Conservation (phyloP, 2,113 vertebrate species). For the Pelodiscus sinensis region DNA sequence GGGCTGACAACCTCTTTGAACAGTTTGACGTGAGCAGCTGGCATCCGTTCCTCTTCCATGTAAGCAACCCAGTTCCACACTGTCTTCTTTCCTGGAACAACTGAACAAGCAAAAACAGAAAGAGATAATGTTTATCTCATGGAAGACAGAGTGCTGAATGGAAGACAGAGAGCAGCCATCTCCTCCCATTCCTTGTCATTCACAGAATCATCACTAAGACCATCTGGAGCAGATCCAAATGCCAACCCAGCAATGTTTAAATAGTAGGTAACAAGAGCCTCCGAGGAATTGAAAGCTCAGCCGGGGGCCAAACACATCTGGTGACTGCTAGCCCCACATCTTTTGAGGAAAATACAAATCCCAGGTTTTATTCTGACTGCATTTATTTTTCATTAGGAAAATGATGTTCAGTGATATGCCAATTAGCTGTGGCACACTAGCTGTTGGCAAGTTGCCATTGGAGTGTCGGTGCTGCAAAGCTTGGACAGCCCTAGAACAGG, state of each 20-base stretch:
- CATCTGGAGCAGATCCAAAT: not conserved
- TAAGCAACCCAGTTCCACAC: slow-evolving; percentile 91
- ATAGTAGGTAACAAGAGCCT: not conserved
- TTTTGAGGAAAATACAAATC: not conserved
- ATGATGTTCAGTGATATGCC: not conserved
- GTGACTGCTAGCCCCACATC: not conserved
- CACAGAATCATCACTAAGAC: not conserved
- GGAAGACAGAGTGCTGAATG: not conserved
- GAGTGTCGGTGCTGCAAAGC: not conserved
- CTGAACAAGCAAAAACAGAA: slow-evolving; percentile 62
- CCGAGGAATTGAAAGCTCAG: not conserved
- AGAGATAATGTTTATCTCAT: not conserved
- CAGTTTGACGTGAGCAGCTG: slow-evolving; percentile 87
- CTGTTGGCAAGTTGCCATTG: not conserved
- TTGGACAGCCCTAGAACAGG: not conserved
- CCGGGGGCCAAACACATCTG: not conserved
- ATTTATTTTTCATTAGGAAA: not conserved
- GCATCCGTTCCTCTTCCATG: slow-evolving; percentile 88
- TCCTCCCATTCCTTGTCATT: not conserved
- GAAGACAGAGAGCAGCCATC: not conserved
- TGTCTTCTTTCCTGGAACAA: slow-evolving; percentile 83
- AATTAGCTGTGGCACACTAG: not conserved
- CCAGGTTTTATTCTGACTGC: not conserved
- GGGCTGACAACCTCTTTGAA: slow-evolving; percentile 88
- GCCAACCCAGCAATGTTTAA: not conserved